Percentiles rank a stretch among this genome's conserved stretches.
Evolutionary conservation across 2,113 vertebrate species (phyloP).

Genomic region (Vanacampus margaritifer): DNA sequence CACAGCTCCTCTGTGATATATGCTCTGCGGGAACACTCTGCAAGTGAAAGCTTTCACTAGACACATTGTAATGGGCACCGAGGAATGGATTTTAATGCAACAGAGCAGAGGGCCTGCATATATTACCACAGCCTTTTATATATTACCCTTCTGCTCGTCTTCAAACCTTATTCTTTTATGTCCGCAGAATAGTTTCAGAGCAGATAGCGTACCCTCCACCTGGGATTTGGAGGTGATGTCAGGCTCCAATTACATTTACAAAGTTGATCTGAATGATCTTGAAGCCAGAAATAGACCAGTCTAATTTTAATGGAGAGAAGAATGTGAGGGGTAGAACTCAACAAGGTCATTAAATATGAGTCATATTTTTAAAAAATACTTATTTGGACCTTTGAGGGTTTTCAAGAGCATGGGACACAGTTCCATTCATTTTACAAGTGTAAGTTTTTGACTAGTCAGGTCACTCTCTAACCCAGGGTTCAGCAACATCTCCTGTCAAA

Average conservation of each 20-base stretch:
- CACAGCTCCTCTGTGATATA: conserved; percentile 50
- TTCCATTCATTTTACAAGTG: too few species aligned
- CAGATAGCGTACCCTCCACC: conserved; percentile 16
- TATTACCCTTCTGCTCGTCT: conserved; percentile 27
- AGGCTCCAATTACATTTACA: conserved; percentile 32
- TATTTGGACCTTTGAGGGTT: neutral
- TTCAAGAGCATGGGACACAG: neutral
- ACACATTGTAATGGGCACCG: conserved; percentile 49
- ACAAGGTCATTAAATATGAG: neutral
- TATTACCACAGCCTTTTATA: conserved; percentile 45
- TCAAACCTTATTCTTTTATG: conserved; percentile 30
- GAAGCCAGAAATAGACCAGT: neutral
- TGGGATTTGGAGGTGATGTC: conserved; percentile 20
- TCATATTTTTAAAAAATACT: neutral
- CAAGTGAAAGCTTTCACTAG: conserved; percentile 33
- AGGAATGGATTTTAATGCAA: conserved; percentile 44
- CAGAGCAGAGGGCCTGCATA: conserved; percentile 31
- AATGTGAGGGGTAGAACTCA: conserved; percentile 18
- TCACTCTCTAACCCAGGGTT: too few species aligned
- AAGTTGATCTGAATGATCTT: conserved; percentile 34
- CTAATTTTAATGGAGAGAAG: conserved; percentile 3
- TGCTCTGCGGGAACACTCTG: conserved; percentile 38
- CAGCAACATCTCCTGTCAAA: too few species aligned
- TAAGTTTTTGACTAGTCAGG: too few species aligned
- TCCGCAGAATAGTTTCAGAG: conserved; percentile 9